phyloP scores from a whole-genome alignment of 2,113 vertebrate genomes.

The Lamprotornis superbus region DNA sequence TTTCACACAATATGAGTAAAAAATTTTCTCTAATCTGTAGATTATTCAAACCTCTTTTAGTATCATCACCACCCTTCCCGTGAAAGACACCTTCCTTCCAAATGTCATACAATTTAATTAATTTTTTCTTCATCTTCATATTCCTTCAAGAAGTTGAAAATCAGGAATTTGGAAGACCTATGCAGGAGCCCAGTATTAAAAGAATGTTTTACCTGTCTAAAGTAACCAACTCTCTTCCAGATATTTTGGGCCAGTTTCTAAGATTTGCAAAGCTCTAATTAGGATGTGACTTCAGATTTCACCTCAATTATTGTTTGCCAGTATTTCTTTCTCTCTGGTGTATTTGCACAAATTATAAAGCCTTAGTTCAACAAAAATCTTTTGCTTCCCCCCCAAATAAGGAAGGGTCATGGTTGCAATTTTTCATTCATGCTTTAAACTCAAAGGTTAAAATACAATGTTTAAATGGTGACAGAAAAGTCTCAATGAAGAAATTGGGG shows the following conservation, averaged over 20 bases:
- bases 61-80: neutral
- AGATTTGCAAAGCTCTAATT: slow-evolving; percentile 3
- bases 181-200: neutral
- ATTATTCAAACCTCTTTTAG: neutral
- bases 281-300: slow-evolving; percentile 1
- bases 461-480: slow-evolving; percentile 61
- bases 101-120: neutral
- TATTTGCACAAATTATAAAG: slow-evolving; percentile 53
- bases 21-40: neutral
- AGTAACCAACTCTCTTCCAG: neutral
- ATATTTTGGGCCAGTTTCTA: neutral
- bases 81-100: neutral
- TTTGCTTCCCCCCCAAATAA: neutral
- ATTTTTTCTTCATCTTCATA: neutral
- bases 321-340: neutral
- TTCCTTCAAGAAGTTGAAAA: neutral
- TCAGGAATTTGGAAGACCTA: neutral
- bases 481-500: slow-evolving; percentile 73
- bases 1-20: neutral
- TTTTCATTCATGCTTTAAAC: slow-evolving; percentile 62
- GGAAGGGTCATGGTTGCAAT: slow-evolving; percentile 50
- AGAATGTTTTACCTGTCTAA: neutral
- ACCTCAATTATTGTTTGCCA: slow-evolving; percentile 29
- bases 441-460: slow-evolving; percentile 69
- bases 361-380: neutral